Evolutionary conservation across 1,140 invertebrate species (phyloP).

Genomic region (Drosophila lacertosa): DNA sequence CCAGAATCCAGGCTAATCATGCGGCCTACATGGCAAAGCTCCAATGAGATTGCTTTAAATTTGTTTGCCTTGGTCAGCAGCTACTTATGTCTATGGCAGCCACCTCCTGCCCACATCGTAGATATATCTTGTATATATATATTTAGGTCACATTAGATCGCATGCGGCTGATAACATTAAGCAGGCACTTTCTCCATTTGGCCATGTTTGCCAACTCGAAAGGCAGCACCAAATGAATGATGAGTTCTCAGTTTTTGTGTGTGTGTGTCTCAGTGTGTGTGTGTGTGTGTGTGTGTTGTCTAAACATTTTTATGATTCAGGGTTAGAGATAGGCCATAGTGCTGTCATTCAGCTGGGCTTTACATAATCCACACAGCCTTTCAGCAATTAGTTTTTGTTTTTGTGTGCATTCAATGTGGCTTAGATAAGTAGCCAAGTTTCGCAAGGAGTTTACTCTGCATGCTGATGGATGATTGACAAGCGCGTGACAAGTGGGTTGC

Average conservation of each 20-base stretch:
- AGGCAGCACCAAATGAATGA: slow-evolving; percentile 56
- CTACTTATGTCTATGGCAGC: slow-evolving; percentile 1
- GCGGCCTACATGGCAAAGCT: slow-evolving; percentile 26
- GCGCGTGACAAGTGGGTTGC: slow-evolving; percentile 46
- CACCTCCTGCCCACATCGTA: background rate
- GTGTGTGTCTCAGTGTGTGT: background rate
- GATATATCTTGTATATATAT: slow-evolving; percentile 23
- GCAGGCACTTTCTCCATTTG: slow-evolving; percentile 53
- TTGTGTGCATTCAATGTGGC: slow-evolving; percentile 51
- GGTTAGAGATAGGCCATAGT: slow-evolving; percentile 67
- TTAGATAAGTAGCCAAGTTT: slow-evolving; percentile 61
- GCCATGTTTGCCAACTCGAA: slow-evolving; percentile 63
- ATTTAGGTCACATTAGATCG: slow-evolving; percentile 77
- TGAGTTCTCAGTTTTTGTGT: slow-evolving; percentile 41
- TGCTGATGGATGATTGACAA: slow-evolving; percentile 70
- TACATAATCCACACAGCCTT: slow-evolving; percentile 68
- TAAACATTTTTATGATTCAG: slow-evolving; percentile 80
- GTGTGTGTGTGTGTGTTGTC: slow-evolving; percentile 41
- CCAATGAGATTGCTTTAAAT: slow-evolving; percentile 45
- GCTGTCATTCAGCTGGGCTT: slow-evolving; percentile 53
- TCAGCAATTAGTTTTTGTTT: slow-evolving; percentile 77
- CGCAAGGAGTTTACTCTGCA: slow-evolving; percentile 45
- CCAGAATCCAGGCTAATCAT: slow-evolving; percentile 20
- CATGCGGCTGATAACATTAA: slow-evolving; percentile 64
- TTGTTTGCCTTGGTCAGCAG: slow-evolving; percentile 52